Evolutionary conservation across 1,140 invertebrate species (phyloP), one percentile per base, ranked within the genome.

Genomic region (Aphaenogaster rudis): DNA sequence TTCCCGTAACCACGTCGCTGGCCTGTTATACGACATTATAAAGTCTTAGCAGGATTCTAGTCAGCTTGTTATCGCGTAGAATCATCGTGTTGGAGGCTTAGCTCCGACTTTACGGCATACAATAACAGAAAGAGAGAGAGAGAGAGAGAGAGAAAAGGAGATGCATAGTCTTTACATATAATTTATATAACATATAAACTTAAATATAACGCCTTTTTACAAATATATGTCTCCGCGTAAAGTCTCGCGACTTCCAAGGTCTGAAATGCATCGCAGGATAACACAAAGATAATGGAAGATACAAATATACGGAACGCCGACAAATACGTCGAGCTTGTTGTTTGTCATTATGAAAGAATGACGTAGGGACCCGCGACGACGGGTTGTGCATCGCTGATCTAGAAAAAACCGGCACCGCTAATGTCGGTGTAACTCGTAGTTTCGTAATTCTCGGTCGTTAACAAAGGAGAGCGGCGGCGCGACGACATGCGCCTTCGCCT

Each of bases 391-490:
- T 45, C 21, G 66, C 17, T 82, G 67, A 82, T 74, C 28, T 74
- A 82, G 67, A 86, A 66, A 86, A 80, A 88, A 74, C 52, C 67
- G 28, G 48, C 33, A 15, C 66, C 9, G 45, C 15, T 11, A 42
- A 50, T 21, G 9, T 66, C 82, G 66, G 48, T 39, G 64, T 72
- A 63, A 66, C 64, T 61, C 11, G 21, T n/a, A 52, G 21, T 89
- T 85, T 89, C 80, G 79, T 72, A 88, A 89, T 78, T 54, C 54
- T 54, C 21, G 39, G 48, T 36, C 39, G 72, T 67, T 54, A 85
- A 89, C 87, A 88, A 87, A 87, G 86, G 66, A 85, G 82, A 78
- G 42, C 87, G 33, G 52, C 72, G 64, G 69, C 50, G 48, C 72
- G 87, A 72, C 59, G 67, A 86, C 67, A 52, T 50, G 84, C 59